phyloP scores from a whole-genome alignment of 2,113 vertebrate genomes.

The Tachuris rubrigastra region DNA sequence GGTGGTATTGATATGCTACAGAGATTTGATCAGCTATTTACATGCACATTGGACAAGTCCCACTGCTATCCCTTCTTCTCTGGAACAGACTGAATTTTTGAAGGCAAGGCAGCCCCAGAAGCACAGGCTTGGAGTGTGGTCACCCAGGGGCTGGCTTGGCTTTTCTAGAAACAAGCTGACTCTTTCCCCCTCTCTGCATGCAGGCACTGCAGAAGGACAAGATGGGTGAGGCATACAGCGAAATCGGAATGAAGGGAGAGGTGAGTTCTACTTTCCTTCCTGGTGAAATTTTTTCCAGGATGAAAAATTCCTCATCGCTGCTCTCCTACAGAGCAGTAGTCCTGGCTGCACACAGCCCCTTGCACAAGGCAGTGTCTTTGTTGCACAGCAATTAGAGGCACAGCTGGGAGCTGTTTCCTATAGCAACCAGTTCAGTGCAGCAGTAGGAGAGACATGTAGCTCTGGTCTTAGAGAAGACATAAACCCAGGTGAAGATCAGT shows the following conservation, averaged over 20 bases:
- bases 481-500: background rate
- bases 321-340: background rate
- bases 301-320: background rate
- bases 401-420: background rate
- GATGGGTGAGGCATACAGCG: constrained; percentile 79
- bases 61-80: background rate
- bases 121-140: too few relatives aligned
- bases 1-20: background rate
- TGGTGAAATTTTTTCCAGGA: background rate
- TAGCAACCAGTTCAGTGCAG: background rate
- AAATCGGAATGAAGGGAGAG: constrained; percentile 76
- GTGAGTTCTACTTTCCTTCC: constrained; percentile 44
- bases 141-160: background rate
- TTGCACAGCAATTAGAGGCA: background rate
- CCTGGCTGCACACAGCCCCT: background rate
- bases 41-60: background rate
- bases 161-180: background rate
- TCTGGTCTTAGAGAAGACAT: background rate
- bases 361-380: too few relatives aligned
- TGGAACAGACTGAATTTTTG: background rate
- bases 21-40: background rate
- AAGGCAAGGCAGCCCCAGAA: background rate
- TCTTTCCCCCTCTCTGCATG: background rate
- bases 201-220: constrained; percentile 78
- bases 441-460: accelerated